These are phyloP conservation scores for Xylocampa areola DNA, from an alignment of 2,888 invertebrate genomes.

Conservation along the genomic window DNA sequence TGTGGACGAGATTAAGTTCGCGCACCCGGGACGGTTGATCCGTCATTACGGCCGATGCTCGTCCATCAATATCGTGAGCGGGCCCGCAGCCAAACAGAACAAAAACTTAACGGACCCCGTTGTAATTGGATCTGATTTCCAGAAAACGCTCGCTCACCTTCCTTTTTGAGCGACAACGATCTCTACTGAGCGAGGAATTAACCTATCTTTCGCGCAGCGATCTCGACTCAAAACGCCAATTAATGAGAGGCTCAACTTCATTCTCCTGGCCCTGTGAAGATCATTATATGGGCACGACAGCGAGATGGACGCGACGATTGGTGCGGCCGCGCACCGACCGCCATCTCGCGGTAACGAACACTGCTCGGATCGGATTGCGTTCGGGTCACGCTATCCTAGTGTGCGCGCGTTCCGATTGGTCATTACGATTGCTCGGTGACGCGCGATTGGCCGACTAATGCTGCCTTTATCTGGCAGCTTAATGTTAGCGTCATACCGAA, in stretches of 20 bases:
- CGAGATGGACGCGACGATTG: conserved; percentile 89
- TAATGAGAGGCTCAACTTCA: conserved; percentile 90
- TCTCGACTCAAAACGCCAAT: conserved; percentile 90
- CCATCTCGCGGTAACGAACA: conserved; percentile 89
- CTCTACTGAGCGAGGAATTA: conserved; percentile 88
- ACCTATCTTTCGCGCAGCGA: conserved; percentile 89
- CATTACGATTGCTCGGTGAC: conserved; percentile 82
- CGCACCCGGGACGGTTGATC: conserved; percentile 67
- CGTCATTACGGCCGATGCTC: conserved; percentile 72
- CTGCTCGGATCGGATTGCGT: conserved; percentile 86
- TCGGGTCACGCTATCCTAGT: conserved; percentile 89
- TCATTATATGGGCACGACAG: conserved; percentile 90
- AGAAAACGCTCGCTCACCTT: conserved; percentile 88
- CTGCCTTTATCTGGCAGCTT: conserved; percentile 79
- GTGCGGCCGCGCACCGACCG: conserved; percentile 82
- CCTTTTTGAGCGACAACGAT: conserved; percentile 89
- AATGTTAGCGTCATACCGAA: conserved; percentile 84
- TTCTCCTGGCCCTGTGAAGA: conserved; percentile 89
- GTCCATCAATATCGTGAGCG: conserved; percentile 85
- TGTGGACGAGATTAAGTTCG: conserved; percentile 69
- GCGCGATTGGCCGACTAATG: conserved; percentile 84
- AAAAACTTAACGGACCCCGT: conserved; percentile 87
- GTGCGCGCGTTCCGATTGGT: conserved; percentile 83
- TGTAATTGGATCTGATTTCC: conserved; percentile 90
- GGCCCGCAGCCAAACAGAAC: conserved; percentile 85